Evolutionary conservation across 2,888 invertebrate species (phyloP).

Genomic region (Dermolepida albohirtum): DNA sequence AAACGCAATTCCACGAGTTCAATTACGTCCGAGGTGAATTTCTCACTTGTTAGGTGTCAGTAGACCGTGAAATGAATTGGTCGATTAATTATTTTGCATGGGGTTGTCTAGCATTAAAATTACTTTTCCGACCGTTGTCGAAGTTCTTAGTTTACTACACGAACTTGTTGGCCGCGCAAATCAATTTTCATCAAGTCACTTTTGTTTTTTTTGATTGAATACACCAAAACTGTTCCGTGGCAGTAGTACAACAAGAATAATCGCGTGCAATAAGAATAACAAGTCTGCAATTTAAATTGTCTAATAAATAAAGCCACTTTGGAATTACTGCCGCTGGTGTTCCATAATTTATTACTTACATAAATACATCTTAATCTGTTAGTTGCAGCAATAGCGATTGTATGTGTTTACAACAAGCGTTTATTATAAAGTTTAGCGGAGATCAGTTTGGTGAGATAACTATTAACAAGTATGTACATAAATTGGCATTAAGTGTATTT

Average conservation of each 20-base stretch:
- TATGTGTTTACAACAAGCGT: conserved; percentile 7
- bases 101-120: conserved; percentile 10
- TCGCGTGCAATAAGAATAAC: no score
- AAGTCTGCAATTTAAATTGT: no score
- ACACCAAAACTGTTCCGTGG: no score
- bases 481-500: conserved; percentile 10
- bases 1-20: conserved; percentile 52
- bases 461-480: conserved; percentile 5
- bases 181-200: no score
- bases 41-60: conserved; percentile 21
- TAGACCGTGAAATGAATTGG: conserved; percentile 22
- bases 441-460: not conserved
- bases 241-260: no score
- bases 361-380: no score
- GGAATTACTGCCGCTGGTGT: no score
- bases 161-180: no score
- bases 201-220: no score
- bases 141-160: conserved; percentile 6
- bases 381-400: no score
- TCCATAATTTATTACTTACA: no score
- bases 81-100: conserved; percentile 23
- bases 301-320: no score
- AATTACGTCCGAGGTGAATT: conserved; percentile 44
- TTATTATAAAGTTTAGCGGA: conserved; percentile 16
- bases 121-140: conserved; percentile 22